phyloP scores from a whole-genome alignment of 2,888 invertebrate species.

The Mythimna vitellina region DNA sequence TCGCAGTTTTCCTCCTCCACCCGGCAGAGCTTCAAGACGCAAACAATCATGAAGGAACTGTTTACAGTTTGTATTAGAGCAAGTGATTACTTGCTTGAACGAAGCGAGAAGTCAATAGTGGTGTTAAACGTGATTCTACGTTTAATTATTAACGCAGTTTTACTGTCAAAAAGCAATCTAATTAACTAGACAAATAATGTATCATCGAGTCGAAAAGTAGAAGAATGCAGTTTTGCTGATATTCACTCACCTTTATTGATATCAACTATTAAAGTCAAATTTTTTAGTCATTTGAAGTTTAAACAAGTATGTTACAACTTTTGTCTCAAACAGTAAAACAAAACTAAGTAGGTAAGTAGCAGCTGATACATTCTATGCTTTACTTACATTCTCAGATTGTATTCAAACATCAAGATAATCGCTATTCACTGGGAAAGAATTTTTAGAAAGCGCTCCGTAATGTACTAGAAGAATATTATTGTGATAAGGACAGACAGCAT shows the following conservation, averaged over 20 bases:
- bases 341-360: conserved; percentile 7
- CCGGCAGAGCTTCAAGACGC: conserved; percentile 24
- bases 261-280: background rate
- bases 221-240: background rate
- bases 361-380: conserved; percentile 36
- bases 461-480: conserved; percentile 45
- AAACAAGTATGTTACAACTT: background rate
- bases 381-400: conserved; percentile 39
- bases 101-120: conserved; percentile 5
- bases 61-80: conserved; percentile 18
- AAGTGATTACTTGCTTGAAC: conserved; percentile 30
- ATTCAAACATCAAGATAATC: conserved; percentile 45
- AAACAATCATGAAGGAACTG: conserved; percentile 35
- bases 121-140: background rate
- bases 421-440: conserved; percentile 48
- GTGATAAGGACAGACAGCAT: conserved; percentile 61
- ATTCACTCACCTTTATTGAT: background rate
- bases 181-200: background rate
- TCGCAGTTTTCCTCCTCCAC: conserved; percentile 46
- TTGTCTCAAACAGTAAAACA: conserved; percentile 22
- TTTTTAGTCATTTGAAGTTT: conserved; percentile 1
- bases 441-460: conserved; percentile 58
- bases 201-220: background rate
- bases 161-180: background rate
- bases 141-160: background rate